A percentile compares a stretch with the other conserved stretches of the same genome.
phyloP scores from a whole-genome alignment of 2,113 vertebrate genomes.

The Dromaius novaehollandiae region DNA sequence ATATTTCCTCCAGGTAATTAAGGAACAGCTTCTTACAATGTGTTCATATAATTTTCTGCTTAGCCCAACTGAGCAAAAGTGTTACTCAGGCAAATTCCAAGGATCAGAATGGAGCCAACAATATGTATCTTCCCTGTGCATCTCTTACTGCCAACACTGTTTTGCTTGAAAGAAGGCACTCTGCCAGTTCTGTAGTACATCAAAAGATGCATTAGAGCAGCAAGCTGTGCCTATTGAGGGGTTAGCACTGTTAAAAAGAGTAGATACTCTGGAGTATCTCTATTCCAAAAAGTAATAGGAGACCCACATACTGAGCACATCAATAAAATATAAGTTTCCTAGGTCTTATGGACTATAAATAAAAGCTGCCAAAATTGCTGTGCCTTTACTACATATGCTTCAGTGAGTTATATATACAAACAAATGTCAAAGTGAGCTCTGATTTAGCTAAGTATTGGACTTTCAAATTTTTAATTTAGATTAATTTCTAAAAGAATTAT shows the following conservation, averaged over 20 bases:
- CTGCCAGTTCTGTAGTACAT: not conserved
- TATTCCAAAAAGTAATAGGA: not conserved
- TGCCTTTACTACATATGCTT: not conserved
- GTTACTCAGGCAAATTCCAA: not conserved
- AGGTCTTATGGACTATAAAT: not conserved
- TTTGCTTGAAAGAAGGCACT: not conserved
- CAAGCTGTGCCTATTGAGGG: not conserved
- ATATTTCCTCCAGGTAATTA: not conserved
- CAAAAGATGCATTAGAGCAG: not conserved
- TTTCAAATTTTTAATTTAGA: not conserved
- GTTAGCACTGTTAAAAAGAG: not conserved
- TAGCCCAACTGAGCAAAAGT: not conserved
- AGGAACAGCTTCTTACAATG: constrained; percentile 5
- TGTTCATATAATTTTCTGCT: not conserved
- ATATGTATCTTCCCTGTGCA: not conserved
- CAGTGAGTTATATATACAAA: not conserved
- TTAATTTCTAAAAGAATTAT: not conserved
- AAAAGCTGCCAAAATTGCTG: not conserved
- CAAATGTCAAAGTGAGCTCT: not conserved
- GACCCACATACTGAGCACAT: not conserved
- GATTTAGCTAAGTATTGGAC: not conserved
- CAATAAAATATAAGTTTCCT: not conserved
- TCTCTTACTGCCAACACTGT: not conserved
- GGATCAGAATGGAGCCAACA: not conserved
- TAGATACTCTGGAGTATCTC: not conserved